These are phyloP conservation scores for Cyclura pinguis DNA, from an alignment of 2,797 vertebrate genomes.

Conservation along the genomic window DNA sequence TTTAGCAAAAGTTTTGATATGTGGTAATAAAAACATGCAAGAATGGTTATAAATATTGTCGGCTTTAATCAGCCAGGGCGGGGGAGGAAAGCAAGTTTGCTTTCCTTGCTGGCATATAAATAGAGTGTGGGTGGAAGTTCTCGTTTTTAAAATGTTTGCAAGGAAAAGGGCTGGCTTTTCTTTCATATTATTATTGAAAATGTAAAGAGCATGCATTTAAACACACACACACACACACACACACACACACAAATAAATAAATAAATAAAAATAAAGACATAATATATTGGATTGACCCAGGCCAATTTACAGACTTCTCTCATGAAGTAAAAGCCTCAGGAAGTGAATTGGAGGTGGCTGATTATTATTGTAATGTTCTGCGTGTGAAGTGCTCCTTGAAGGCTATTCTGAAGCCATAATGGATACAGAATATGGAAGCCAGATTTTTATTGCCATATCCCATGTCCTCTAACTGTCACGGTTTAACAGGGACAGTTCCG, in stretches of 20 bases:
- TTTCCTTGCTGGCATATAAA: background rate
- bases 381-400: no score
- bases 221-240: no score
- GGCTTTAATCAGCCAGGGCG: background rate
- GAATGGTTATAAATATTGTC: conserved; percentile 5
- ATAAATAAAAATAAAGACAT: background rate
- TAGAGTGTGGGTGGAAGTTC: background rate
- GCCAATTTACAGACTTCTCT: background rate
- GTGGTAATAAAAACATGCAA: background rate
- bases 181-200: background rate
- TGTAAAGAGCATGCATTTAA: background rate
- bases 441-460: no score
- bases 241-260: no score
- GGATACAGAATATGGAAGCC: no score
- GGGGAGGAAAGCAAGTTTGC: background rate
- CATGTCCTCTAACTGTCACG: no score
- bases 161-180: background rate
- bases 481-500: no score
- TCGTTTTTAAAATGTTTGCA: background rate
- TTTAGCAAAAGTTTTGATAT: background rate
- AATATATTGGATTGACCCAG: background rate
- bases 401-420: background rate
- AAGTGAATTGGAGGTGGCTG: no score
- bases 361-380: background rate
- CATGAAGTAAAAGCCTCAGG: background rate